A percentile compares a stretch with the other conserved stretches of the same genome.
Conservation (phyloP, 2,888 invertebrate species). For the Pseudanteris insignis region DNA sequence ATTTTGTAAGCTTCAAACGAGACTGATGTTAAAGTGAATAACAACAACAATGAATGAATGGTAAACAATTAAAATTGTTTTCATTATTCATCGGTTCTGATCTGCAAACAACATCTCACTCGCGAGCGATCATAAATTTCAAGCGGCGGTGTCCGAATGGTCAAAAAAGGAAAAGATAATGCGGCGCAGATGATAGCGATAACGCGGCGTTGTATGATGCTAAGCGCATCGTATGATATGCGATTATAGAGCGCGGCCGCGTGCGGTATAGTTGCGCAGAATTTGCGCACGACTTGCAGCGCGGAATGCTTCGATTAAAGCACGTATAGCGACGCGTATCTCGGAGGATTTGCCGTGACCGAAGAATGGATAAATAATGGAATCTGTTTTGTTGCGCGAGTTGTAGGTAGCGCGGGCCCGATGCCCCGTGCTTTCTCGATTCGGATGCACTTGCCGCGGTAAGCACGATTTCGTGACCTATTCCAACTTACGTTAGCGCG, state of each 20-base stretch:
- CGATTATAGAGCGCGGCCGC: constrained; percentile 15
- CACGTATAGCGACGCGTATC: constrained; percentile 54
- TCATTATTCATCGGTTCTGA: too few species aligned
- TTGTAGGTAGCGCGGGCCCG: too few species aligned
- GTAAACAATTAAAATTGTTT: too few species aligned
- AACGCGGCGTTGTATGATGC: constrained; percentile 19
- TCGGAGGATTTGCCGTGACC: constrained; percentile 56
- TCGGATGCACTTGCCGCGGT: constrained; percentile 44
- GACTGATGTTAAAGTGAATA: too few species aligned
- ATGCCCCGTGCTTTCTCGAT: constrained; percentile 44
- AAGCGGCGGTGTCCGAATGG: background rate
- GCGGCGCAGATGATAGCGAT: constrained; percentile 14
- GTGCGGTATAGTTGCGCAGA: constrained; percentile 20
- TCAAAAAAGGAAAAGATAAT: background rate
- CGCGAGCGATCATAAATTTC: too few species aligned
- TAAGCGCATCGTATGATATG: constrained; percentile 21
- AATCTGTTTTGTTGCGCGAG: constrained; percentile 40
- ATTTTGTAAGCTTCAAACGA: too few species aligned
- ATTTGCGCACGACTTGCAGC: constrained; percentile 32
- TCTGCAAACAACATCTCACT: too few species aligned
- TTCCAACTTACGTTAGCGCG: constrained; percentile 41
- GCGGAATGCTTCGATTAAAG: constrained; percentile 55
- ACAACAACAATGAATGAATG: too few species aligned
- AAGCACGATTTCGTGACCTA: constrained; percentile 50
- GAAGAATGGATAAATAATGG: constrained; percentile 60